These are phyloP conservation scores for Ditula angustiorana DNA, from an alignment of 2,888 invertebrate genomes.

Conservation along the genomic window DNA sequence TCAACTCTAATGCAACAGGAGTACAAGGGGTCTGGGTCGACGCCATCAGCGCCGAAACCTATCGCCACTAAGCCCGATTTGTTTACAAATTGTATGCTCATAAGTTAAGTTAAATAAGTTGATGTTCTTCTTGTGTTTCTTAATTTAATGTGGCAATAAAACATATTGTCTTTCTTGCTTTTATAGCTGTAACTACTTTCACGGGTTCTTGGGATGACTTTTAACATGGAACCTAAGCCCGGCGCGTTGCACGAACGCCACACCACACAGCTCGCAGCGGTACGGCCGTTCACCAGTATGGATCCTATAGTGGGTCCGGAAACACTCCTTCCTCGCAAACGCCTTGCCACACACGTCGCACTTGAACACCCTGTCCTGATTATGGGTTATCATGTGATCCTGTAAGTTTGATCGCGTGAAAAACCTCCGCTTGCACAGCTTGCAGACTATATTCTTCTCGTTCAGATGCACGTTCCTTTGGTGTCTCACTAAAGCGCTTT, in stretches of 20 bases:
- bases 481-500: constrained; percentile 47
- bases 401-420: constrained; percentile 47
- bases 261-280: constrained; percentile 42
- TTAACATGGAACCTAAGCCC: constrained; percentile 48
- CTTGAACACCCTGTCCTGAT: constrained; percentile 43
- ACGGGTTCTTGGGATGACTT: constrained; percentile 40
- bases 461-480: constrained; percentile 53
- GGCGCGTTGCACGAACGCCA: constrained; percentile 45
- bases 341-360: constrained; percentile 45
- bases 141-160: too few species aligned
- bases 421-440: constrained; percentile 53
- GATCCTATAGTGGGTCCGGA: constrained; percentile 45
- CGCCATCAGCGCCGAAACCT: too few species aligned
- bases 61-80: too few species aligned
- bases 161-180: too few species aligned
- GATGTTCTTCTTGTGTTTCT: too few species aligned
- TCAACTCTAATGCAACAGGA: too few species aligned
- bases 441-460: constrained; percentile 49
- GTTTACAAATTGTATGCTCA: too few species aligned
- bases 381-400: constrained; percentile 52
- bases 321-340: constrained; percentile 43
- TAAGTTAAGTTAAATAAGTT: too few species aligned
- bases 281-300: constrained; percentile 48
- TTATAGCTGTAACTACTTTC: background rate
- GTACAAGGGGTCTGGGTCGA: too few species aligned